These are phyloP conservation scores for Monopis laevigella DNA, from an alignment of 2,888 invertebrate genomes.

Conservation along the genomic window DNA sequence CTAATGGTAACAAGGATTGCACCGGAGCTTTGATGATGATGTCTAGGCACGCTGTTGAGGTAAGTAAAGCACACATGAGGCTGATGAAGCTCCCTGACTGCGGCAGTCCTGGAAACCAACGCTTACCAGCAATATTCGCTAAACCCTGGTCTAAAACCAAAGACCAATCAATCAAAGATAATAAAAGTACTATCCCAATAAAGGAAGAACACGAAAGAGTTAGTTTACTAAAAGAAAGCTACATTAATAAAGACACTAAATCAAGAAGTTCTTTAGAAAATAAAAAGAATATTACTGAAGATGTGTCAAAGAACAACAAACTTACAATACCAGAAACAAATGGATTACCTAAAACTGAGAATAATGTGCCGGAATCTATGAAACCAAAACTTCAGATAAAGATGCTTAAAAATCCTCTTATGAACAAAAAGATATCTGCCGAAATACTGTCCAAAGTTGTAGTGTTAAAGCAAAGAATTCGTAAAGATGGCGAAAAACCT, in stretches of 20 bases:
- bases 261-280: too few relatives aligned
- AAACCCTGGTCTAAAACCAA: too few relatives aligned
- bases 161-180: too few relatives aligned
- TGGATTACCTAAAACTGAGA: too few relatives aligned
- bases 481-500: constrained; percentile 31
- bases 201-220: neutral
- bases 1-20: constrained; percentile 41
- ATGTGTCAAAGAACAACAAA: too few relatives aligned
- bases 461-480: constrained; percentile 53
- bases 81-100: constrained; percentile 26
- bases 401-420: constrained; percentile 36
- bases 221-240: too few relatives aligned
- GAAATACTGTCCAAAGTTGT: constrained; percentile 59
- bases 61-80: constrained; percentile 42
- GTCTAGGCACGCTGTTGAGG: constrained; percentile 43
- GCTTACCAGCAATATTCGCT: constrained; percentile 35
- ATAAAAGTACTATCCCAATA: too few relatives aligned
- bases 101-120: constrained; percentile 29
- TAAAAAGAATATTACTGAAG: too few relatives aligned
- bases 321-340: too few relatives aligned
- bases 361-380: too few relatives aligned
- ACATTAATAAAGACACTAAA: too few relatives aligned
- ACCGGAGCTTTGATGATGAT: constrained; percentile 43
- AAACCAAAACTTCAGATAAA: too few relatives aligned
- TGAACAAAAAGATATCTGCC: constrained; percentile 50